Conservation (phyloP, 2,888 invertebrate genomes). For the Eupithecia subumbrata region DNA sequence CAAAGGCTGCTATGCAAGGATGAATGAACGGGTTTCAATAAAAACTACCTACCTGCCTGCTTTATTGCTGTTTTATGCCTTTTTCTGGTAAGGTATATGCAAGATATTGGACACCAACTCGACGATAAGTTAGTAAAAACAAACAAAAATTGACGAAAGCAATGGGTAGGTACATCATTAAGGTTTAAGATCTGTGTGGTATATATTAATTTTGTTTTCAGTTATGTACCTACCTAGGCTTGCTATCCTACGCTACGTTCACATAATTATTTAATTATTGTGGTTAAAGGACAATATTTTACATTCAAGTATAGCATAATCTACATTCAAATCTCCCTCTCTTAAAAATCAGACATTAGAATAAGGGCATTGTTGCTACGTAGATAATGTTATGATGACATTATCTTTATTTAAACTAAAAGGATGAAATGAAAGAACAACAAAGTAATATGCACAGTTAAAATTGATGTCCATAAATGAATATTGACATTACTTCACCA, state of each 20-base stretch:
- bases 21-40: constrained; percentile 8
- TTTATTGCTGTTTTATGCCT: not conserved
- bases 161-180: not conserved
- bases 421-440: not conserved
- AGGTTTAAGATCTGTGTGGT: not conserved
- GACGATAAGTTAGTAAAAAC: not conserved
- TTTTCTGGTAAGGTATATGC: not conserved
- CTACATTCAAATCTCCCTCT: not conserved
- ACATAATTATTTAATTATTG: not conserved
- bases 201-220: not conserved
- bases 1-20: constrained; percentile 17
- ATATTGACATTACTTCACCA: constrained; percentile 33
- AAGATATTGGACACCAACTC: not conserved
- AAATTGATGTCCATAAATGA: constrained; percentile 11
- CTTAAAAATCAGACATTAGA: not conserved
- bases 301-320: not conserved
- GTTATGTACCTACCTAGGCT: no score
- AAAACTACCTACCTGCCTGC: constrained; percentile 6
- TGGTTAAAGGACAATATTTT: not conserved
- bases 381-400: not conserved
- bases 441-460: not conserved
- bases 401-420: not conserved
- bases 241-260: not conserved
- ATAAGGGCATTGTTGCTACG: not conserved
- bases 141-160: not conserved